phyloP scores from a whole-genome alignment of 2,113 vertebrate genomes.

The Patagioenas fasciata region DNA sequence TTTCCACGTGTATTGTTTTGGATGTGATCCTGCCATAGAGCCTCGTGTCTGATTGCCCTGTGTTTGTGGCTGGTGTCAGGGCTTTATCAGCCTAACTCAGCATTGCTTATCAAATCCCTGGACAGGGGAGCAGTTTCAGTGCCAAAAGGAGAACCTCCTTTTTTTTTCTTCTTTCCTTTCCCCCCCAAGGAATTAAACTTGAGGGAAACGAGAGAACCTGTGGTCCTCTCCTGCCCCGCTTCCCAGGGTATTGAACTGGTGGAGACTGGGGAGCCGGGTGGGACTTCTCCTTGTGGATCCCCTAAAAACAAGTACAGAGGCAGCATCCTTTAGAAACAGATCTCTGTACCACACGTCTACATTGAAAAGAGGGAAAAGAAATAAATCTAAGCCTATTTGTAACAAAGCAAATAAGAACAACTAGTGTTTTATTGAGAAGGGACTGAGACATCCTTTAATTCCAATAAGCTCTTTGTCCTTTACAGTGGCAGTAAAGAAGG shows the following conservation, averaged over 20 bases:
- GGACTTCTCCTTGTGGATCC: not conserved
- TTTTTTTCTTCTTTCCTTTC: not conserved
- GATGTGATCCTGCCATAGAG: not conserved
- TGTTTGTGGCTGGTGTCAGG: not conserved
- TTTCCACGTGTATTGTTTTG: not conserved
- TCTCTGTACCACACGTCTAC: fast-evolving
- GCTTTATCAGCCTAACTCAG: constrained; percentile 37
- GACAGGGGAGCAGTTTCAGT: not conserved
- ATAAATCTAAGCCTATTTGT: constrained; percentile 35
- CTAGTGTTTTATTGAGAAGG: constrained; percentile 32
- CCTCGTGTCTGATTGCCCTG: not conserved
- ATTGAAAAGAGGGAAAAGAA: not conserved
- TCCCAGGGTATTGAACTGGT: not conserved
- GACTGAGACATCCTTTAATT: constrained; percentile 50
- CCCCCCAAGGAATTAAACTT: not conserved
- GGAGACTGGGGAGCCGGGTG: not conserved
- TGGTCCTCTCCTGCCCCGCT: not conserved
- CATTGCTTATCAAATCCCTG: not conserved
- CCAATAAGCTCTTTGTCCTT: constrained; percentile 52
- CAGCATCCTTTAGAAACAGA: not conserved
- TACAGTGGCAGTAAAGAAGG: not conserved
- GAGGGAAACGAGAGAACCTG: not conserved
- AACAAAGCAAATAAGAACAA: constrained; percentile 38
- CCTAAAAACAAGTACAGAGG: not conserved
- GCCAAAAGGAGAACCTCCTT: not conserved